These are phyloP conservation scores for Musca vetustissima DNA, from an alignment of 1,140 invertebrate species.

Conservation along the genomic window DNA sequence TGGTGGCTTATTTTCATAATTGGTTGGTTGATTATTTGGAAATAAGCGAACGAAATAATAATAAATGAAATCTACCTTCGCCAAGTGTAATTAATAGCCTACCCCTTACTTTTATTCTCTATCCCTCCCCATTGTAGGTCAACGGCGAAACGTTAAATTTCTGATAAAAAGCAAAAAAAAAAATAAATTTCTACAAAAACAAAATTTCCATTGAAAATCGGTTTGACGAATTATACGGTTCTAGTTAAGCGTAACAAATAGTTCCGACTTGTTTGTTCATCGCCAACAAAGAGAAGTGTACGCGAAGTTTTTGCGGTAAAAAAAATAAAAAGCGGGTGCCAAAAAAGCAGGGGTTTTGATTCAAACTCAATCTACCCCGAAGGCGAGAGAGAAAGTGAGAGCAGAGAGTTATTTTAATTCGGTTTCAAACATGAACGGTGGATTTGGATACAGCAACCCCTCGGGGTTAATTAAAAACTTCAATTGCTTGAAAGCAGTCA, in stretches of 20 bases:
- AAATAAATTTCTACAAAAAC: no score
- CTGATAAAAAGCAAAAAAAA: no score
- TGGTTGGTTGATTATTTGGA: no score
- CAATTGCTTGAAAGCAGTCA: conserved; percentile 31
- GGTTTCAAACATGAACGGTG: conserved; percentile 1
- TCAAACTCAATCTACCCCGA: neutral
- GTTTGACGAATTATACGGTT: no score
- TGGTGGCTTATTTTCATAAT: no score
- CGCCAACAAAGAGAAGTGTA: neutral
- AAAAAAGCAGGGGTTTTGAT: neutral
- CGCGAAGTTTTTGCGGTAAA: neutral
- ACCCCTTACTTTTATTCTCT: no score
- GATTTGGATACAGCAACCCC: conserved; percentile 12
- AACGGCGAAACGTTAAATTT: no score
- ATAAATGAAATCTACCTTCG: no score
- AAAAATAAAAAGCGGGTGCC: neutral
- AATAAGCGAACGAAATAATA: no score
- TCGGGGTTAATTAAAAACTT: conserved; percentile 39
- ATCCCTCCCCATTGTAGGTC: no score
- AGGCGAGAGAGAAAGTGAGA: neutral
- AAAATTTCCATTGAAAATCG: no score
- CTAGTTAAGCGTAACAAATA: conserved; percentile 8
- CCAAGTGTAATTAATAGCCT: no score
- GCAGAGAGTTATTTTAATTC: neutral
- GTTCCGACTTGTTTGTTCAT: neutral